Conservation (phyloP, 2,797 vertebrate species). For the Vultur gryphus region DNA sequence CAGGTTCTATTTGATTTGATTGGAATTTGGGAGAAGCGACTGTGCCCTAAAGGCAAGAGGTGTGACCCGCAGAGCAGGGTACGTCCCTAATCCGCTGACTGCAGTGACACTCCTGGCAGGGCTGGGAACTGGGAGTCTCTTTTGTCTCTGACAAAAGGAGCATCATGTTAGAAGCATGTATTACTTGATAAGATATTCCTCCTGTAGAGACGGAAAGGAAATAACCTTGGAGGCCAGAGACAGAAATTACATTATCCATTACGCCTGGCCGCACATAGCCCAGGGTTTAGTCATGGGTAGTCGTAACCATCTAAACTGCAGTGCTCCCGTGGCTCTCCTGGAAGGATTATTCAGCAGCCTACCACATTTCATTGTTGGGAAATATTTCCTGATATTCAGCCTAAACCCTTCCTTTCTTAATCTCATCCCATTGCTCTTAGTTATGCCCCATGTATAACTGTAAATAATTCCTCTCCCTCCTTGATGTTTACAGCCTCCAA, state of each 20-base stretch:
- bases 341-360: slow-evolving; percentile 23
- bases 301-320: neutral
- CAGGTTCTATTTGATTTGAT: neutral
- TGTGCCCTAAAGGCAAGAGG: neutral
- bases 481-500: slow-evolving; percentile 9
- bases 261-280: neutral
- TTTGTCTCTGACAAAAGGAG: neutral
- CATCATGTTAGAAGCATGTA: neutral
- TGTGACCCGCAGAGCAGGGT: neutral
- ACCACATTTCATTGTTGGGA: neutral
- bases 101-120: neutral
- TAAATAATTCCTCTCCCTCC: slow-evolving; percentile 5
- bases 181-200: slow-evolving; percentile 4
- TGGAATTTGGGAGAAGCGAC: neutral
- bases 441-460: neutral
- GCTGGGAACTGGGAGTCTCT: neutral
- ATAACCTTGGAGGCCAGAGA: neutral
- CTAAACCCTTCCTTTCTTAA: slow-evolving; percentile 5
- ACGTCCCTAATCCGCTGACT: neutral
- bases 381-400: slow-evolving; percentile 5
- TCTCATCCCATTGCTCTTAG: slow-evolving; percentile 34
- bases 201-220: neutral
- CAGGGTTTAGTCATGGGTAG: slow-evolving; percentile 26
- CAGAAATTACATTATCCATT: slow-evolving; percentile 1
- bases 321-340: neutral